A percentile compares a stretch with the other conserved stretches of the same genome.
Conservation (phyloP, 2,797 vertebrate species). For the Brachyrhaphis roseni region DNA sequence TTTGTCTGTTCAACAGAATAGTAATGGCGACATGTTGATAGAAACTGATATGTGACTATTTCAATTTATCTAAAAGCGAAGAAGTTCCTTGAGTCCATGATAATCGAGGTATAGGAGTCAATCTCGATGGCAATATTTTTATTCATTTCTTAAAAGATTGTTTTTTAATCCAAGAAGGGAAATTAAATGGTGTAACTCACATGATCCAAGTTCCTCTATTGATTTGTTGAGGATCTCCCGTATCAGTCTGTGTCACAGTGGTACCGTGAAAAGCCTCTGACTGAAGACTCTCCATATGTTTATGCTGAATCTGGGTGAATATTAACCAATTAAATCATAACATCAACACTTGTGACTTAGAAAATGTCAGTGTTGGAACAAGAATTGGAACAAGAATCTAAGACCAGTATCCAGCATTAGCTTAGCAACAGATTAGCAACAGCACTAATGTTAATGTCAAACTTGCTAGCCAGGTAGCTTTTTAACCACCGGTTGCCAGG, state of each 20-base stretch:
- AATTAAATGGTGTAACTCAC: neutral
- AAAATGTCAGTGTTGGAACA: neutral
- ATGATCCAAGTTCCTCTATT: neutral
- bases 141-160: neutral
- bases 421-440: neutral
- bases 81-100: neutral
- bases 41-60: neutral
- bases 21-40: neutral
- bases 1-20: neutral
- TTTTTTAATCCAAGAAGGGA: neutral
- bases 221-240: neutral
- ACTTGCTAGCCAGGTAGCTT: neutral
- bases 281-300: neutral
- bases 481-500: neutral
- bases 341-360: neutral
- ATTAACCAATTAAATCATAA: neutral
- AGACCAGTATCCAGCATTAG: neutral
- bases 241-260: neutral
- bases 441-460: neutral
- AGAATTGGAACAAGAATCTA: neutral
- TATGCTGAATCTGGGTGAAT: neutral
- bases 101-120: neutral
- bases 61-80: neutral
- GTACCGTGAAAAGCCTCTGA: neutral
- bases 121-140: neutral